phyloP scores from a whole-genome alignment of 2,797 vertebrate genomes.

The Muraenolepis orangiensis region DNA sequence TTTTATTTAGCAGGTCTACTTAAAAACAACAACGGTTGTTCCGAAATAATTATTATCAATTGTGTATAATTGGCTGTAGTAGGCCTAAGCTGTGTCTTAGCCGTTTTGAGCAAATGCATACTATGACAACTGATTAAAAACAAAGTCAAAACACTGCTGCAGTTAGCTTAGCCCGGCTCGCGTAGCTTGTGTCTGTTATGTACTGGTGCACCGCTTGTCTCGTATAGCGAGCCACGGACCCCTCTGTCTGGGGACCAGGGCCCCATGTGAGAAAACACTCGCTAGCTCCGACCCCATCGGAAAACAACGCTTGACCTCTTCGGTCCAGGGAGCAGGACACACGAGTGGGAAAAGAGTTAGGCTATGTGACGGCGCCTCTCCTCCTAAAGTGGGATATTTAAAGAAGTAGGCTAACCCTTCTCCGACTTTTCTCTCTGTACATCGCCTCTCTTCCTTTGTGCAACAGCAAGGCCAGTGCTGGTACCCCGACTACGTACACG shows the following conservation, averaged over 20 bases:
- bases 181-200: not conserved
- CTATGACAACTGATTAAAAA: not conserved
- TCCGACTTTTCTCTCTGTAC: not conserved
- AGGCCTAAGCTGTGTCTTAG: not conserved
- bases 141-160: not conserved
- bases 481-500: not conserved
- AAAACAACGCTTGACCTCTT: not conserved
- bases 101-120: not conserved
- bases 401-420: not conserved
- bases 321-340: not conserved
- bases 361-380: not conserved
- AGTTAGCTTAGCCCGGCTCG: not conserved
- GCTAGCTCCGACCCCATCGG: not conserved
- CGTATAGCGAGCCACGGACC: not conserved
- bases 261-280: not conserved
- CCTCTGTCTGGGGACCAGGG: not conserved
- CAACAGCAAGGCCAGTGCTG: not conserved
- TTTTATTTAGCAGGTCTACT: not conserved
- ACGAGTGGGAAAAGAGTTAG: not conserved
- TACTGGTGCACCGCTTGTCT: not conserved
- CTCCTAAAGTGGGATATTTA: not conserved
- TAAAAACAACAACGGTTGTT: not conserved
- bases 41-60: not conserved
- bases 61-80: not conserved
- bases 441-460: not conserved